A percentile compares a stretch with the other conserved stretches of the same genome.
phyloP scores from a whole-genome alignment of 1,140 invertebrate species.

The Meloidogyne hapla region DNA sequence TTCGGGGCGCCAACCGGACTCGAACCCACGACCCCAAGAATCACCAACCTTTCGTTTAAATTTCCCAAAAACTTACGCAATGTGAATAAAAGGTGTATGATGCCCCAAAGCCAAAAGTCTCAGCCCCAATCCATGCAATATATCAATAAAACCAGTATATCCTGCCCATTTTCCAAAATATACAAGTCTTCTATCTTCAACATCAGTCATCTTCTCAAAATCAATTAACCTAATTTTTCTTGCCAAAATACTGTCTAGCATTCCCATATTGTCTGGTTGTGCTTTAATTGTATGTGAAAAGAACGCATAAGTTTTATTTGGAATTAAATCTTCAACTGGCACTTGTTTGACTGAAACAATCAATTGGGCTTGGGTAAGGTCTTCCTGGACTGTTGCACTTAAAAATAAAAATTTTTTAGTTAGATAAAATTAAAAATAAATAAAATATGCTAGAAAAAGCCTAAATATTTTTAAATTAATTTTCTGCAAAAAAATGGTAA shows the following conservation, averaged over 20 bases:
- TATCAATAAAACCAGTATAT: conserved; percentile 97
- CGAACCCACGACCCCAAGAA: too few species aligned
- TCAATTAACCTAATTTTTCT: conserved; percentile 88
- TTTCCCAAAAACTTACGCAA: conserved; percentile 70
- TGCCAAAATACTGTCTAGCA: conserved; percentile 65
- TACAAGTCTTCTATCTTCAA: conserved; percentile 82
- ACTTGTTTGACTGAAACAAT: conserved; percentile 98
- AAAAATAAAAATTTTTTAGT: not conserved
- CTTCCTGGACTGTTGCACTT: conserved; percentile 86
- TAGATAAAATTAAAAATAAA: not conserved
- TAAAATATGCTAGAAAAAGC: not conserved
- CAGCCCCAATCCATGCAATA: conserved; percentile 90
- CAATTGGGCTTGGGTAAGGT: conserved; percentile 79
- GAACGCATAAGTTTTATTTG: conserved; percentile 94
- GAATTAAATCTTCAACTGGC: conserved; percentile 85
- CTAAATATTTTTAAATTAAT: too few species aligned
- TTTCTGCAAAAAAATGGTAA: too few species aligned
- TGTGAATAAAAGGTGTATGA: conserved; percentile 98
- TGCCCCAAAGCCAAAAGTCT: conserved; percentile 89
- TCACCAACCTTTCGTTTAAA: too few species aligned
- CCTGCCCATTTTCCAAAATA: conserved; percentile 99
- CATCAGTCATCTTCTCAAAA: conserved; percentile 92
- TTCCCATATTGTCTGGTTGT: conserved; percentile 93
- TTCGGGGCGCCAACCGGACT: too few species aligned
- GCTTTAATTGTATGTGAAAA: conserved; percentile 99